Percentiles rank a stretch among this genome's conserved stretches.
These are phyloP conservation scores for Invenusta paracnida DNA, from an alignment of 2,888 invertebrate genomes.

Conservation along the genomic window DNA sequence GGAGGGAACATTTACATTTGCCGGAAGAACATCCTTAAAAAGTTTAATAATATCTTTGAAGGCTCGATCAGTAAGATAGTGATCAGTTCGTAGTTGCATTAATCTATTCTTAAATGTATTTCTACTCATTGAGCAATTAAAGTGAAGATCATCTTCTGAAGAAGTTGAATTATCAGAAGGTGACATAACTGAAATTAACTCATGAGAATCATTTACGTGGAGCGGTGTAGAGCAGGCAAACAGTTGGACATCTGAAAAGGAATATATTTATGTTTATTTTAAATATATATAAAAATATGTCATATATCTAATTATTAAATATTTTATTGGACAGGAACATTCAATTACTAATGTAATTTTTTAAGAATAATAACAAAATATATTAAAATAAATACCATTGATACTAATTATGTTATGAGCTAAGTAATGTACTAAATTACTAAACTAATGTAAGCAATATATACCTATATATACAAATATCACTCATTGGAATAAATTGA, in stretches of 20 bases:
- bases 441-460: too few species aligned
- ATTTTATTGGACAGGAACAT: too few species aligned
- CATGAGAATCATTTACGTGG: neutral
- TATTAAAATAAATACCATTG: too few species aligned
- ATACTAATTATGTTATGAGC: too few species aligned
- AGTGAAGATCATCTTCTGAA: neutral
- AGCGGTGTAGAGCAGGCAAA: neutral
- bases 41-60: neutral
- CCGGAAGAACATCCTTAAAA: neutral
- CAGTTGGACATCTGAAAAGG: neutral
- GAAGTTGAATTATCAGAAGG: neutral
- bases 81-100: neutral
- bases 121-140: neutral
- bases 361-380: too few species aligned
- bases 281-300: neutral
- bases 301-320: too few species aligned
- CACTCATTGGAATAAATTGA: too few species aligned
- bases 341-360: too few species aligned
- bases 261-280: neutral
- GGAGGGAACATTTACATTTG: neutral
- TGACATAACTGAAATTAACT: neutral
- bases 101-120: neutral
- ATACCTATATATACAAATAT: too few species aligned
- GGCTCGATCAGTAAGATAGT: neutral
- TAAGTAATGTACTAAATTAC: too few species aligned